These are phyloP conservation scores for Parnassius orleans DNA, from an alignment of 2,888 invertebrate genomes.

Conservation along the genomic window DNA sequence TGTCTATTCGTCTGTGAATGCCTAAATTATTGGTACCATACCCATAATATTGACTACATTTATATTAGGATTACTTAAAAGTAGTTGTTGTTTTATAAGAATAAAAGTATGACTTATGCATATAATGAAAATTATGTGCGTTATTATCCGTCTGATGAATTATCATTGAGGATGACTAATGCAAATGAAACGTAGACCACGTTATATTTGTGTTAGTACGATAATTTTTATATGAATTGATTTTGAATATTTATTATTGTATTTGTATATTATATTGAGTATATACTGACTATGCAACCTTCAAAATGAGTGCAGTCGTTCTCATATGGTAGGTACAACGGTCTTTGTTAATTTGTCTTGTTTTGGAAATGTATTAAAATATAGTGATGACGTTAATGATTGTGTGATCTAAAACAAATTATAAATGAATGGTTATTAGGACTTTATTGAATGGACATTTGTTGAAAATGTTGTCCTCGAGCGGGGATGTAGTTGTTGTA, in stretches of 20 bases:
- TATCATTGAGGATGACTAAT: slow-evolving; percentile 55
- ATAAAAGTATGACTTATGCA: slow-evolving; percentile 67
- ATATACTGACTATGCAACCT: slow-evolving; percentile 52
- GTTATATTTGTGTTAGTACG: slow-evolving; percentile 46
- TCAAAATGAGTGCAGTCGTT: slow-evolving; percentile 41
- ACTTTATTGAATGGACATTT: slow-evolving; percentile 78
- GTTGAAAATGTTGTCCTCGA: slow-evolving; percentile 76
- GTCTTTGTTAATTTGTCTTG: slow-evolving; percentile 63
- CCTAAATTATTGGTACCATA: slow-evolving; percentile 64
- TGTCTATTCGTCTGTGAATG: slow-evolving; percentile 46
- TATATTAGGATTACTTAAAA: slow-evolving; percentile 65
- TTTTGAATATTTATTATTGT: slow-evolving; percentile 69
- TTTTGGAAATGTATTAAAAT: slow-evolving; percentile 65
- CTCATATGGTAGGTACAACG: slow-evolving; percentile 50
- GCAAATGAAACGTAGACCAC: slow-evolving; percentile 57
- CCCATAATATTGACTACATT: slow-evolving; percentile 52
- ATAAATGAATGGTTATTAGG: slow-evolving; percentile 72
- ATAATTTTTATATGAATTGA: slow-evolving; percentile 77
- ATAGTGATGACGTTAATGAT: slow-evolving; percentile 77
- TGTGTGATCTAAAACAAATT: slow-evolving; percentile 74
- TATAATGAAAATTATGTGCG: slow-evolving; percentile 76
- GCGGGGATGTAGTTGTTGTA: slow-evolving; percentile 79
- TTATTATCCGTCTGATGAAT: slow-evolving; percentile 78
- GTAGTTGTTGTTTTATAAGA: slow-evolving; percentile 80
- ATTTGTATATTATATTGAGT: slow-evolving; percentile 65